phyloP scores from a whole-genome alignment of 2,888 invertebrate genomes.

The Acanthacorydalis orientalis region DNA sequence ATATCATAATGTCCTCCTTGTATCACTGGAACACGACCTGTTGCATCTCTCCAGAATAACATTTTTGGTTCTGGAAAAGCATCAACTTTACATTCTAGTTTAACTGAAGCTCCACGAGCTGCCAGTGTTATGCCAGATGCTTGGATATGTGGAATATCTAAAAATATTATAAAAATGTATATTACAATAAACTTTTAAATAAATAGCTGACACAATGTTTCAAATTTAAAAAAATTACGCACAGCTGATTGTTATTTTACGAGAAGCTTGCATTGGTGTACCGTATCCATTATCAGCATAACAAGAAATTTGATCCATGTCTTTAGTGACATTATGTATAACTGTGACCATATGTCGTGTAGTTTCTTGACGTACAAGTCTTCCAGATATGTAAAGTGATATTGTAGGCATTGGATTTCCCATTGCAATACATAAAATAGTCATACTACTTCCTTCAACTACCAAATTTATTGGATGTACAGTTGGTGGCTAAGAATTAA shows the following conservation, averaged over 20 bases:
- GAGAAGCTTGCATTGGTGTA: constrained; percentile 69
- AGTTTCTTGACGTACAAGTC: constrained; percentile 64
- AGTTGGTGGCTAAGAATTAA: constrained; percentile 48
- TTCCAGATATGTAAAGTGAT: constrained; percentile 61
- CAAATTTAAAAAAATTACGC: constrained; percentile 24
- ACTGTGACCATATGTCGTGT: constrained; percentile 75
- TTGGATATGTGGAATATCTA: constrained; percentile 61
- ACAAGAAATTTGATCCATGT: constrained; percentile 75
- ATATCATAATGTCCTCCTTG: constrained; percentile 61
- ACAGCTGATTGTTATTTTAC: constrained; percentile 69
- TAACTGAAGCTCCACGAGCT: constrained; percentile 55
- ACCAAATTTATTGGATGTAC: constrained; percentile 70
- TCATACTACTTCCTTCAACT: constrained; percentile 74
- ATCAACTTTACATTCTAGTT: constrained; percentile 59
- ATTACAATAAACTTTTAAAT: background rate
- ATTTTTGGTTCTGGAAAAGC: constrained; percentile 67
- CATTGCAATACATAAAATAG: constrained; percentile 68
- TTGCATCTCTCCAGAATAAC: constrained; percentile 66
- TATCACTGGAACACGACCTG: constrained; percentile 55
- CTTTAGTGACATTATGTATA: constrained; percentile 68
- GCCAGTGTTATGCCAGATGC: constrained; percentile 66
- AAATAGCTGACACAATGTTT: background rate
- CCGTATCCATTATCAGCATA: constrained; percentile 81
- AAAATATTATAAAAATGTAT: constrained; percentile 8
- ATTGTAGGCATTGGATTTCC: constrained; percentile 75